Evolutionary conservation across 2,113 vertebrate species (phyloP).

Genomic region (Ellobius talpinus): DNA sequence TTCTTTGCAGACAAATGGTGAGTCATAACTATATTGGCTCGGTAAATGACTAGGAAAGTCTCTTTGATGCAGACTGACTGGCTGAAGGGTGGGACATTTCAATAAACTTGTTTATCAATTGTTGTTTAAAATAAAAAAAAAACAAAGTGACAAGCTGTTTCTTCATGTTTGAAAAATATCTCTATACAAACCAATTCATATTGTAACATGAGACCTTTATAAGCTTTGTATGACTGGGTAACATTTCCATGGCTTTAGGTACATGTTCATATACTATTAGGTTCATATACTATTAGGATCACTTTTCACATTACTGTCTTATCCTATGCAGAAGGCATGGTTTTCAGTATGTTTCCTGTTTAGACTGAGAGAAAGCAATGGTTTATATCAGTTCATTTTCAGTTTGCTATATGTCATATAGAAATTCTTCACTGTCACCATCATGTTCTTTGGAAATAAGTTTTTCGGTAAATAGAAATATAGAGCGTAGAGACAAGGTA

Average conservation of each 20-base stretch:
- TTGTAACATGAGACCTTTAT: slow-evolving; percentile 46
- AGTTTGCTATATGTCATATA: slow-evolving; percentile 57
- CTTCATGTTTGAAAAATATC: neutral
- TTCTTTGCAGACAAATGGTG: slow-evolving; percentile 65
- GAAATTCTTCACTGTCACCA: slow-evolving; percentile 68
- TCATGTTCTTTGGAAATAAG: slow-evolving; percentile 56
- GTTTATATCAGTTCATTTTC: slow-evolving; percentile 67
- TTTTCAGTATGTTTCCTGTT: neutral
- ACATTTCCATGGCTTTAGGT: neutral
- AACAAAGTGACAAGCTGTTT: neutral
- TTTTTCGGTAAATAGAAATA: slow-evolving; percentile 36
- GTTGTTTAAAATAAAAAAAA: neutral
- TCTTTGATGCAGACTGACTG: neutral
- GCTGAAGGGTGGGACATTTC: neutral
- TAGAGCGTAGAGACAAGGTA: slow-evolving; percentile 13
- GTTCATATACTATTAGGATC: neutral
- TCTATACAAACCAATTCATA: neutral
- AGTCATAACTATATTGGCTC: slow-evolving; percentile 50
- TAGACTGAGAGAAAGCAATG: slow-evolving; percentile 12
- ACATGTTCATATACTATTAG: neutral
- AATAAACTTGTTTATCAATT: neutral
- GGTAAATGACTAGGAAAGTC: slow-evolving; percentile 37
- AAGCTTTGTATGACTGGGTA: neutral
- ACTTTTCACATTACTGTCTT: neutral
- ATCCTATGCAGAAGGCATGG: neutral